Percentiles rank a stretch among this genome's conserved stretches.
Evolutionary conservation across 2,888 invertebrate species (phyloP).

Genomic region (Monochamus alternatus): DNA sequence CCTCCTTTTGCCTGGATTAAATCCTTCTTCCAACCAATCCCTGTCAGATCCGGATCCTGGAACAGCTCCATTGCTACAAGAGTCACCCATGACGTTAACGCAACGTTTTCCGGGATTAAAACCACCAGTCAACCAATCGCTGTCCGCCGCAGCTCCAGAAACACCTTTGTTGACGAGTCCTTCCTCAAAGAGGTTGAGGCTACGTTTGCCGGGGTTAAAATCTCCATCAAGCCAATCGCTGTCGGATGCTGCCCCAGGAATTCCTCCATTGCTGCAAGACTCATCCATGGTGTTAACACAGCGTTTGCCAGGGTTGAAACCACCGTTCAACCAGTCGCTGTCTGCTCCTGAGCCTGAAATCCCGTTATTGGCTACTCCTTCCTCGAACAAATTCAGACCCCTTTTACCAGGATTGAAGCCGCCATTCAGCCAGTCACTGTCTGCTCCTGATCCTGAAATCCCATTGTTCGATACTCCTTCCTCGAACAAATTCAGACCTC

Average conservation of each 20-base stretch:
- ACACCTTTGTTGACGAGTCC: conserved; percentile 69
- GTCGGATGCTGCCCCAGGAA: conserved; percentile 69
- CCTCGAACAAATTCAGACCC: conserved; percentile 72
- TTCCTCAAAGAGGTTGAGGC: conserved; percentile 72
- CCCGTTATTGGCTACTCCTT: conserved; percentile 73
- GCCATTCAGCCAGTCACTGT: conserved; percentile 53
- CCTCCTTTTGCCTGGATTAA: conserved; percentile 52
- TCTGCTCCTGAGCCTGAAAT: conserved; percentile 70
- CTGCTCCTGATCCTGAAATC: conserved; percentile 69
- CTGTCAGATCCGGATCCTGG: conserved; percentile 68
- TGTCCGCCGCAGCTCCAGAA: conserved; percentile 68
- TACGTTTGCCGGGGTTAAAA: conserved; percentile 57
- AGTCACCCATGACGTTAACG: conserved; percentile 73
- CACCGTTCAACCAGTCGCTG: conserved; percentile 52
- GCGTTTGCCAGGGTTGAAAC: conserved; percentile 53
- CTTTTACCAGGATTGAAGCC: conserved; percentile 58
- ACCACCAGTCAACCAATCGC: conserved; percentile 51
- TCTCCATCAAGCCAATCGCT: conserved; percentile 53
- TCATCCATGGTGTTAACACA: conserved; percentile 73
- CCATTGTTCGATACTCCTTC: conserved; percentile 74
- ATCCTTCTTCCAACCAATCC: conserved; percentile 51
- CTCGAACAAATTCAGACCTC: conserved; percentile 72
- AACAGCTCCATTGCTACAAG: conserved; percentile 50
- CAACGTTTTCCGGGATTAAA: conserved; percentile 61
- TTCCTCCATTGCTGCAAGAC: conserved; percentile 66